Percentiles rank a stretch among this genome's conserved stretches.
Evolutionary conservation across 2,888 invertebrate species (phyloP).

Genomic region (Clistopyga incitator): DNA sequence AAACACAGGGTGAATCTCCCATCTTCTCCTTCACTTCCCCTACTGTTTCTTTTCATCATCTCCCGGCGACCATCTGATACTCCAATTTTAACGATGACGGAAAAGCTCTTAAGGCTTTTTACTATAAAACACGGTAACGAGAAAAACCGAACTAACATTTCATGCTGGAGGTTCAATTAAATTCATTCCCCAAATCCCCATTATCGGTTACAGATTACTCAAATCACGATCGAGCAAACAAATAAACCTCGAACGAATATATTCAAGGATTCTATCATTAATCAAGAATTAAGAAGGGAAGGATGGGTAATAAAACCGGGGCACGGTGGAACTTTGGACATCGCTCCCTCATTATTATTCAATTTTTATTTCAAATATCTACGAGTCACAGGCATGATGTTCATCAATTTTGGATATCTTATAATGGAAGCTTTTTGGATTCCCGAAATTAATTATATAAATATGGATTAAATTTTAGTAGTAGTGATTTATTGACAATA

Average conservation of each 20-base stretch:
- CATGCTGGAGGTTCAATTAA: background rate
- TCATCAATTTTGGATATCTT: no score
- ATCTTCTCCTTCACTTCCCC: conserved; percentile 18
- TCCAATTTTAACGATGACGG: conserved; percentile 62
- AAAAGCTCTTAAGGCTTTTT: conserved; percentile 63
- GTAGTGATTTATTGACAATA: no score
- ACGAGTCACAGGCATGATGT: no score
- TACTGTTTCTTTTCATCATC: conserved; percentile 31
- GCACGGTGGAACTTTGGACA: background rate
- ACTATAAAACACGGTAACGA: conserved; percentile 13
- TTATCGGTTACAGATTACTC: conserved; percentile 3
- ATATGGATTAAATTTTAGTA: no score
- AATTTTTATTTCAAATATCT: no score
- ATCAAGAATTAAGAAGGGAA: background rate
- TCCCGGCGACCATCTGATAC: conserved; percentile 29
- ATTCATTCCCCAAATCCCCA: background rate
- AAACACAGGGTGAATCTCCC: conserved; percentile 17
- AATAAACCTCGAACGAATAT: background rate
- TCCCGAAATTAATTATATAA: no score
- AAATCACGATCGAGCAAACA: background rate
- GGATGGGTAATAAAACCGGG: background rate
- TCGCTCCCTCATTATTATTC: no score
- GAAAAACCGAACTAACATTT: conserved; percentile 12
- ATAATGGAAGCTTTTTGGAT: no score
- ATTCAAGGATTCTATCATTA: background rate